These are phyloP conservation scores for Mionectes olivaceus DNA, from an alignment of 2,797 vertebrate species.

Conservation along the genomic window DNA sequence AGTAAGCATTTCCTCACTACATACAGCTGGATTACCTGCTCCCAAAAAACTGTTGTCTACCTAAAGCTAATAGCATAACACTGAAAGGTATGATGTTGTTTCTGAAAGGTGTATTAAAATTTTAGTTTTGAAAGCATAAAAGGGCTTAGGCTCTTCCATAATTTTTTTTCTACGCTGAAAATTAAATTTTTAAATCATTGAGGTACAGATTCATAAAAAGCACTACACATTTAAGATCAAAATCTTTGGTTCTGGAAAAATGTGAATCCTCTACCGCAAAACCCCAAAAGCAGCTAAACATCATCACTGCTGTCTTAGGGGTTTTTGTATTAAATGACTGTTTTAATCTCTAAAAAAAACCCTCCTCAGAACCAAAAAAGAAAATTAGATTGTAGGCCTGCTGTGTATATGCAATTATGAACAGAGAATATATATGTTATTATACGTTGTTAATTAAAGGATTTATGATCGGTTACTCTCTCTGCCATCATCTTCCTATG, in stretches of 20 bases:
- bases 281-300: neutral
- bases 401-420: conserved; percentile 30
- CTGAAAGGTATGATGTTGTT: neutral
- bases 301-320: neutral
- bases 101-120: neutral
- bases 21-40: neutral
- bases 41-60: neutral
- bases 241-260: neutral
- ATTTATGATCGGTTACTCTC: conserved; percentile 15
- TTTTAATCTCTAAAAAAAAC: neutral
- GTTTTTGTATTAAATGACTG: neutral
- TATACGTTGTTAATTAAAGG: conserved; percentile 48
- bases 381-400: neutral
- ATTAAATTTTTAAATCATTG: neutral
- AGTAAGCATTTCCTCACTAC: neutral
- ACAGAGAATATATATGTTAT: conserved; percentile 36
- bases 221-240: neutral
- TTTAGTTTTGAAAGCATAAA: neutral
- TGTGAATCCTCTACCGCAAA: neutral
- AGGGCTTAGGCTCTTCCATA: neutral
- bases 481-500: conserved; percentile 37
- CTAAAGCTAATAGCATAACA: neutral
- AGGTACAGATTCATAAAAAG: neutral
- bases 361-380: neutral
- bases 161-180: neutral